Evolutionary conservation across 2,888 invertebrate species (phyloP).

Genomic region (Apoderus coryli): DNA sequence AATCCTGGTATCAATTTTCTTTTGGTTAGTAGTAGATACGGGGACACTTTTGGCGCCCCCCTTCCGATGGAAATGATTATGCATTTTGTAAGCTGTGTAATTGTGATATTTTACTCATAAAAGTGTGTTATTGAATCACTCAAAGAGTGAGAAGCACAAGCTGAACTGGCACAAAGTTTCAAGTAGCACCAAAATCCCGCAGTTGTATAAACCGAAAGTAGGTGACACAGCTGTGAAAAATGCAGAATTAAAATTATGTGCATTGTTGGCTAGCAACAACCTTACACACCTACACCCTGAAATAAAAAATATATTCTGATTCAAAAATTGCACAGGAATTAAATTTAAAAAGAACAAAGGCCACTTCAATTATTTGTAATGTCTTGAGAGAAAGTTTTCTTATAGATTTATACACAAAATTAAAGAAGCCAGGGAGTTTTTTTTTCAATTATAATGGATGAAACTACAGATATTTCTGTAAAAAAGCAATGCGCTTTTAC

Average conservation of each 20-base stretch:
- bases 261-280: conserved; percentile 11
- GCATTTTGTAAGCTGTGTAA: too few species aligned
- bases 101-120: too few species aligned
- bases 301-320: conserved; percentile 9
- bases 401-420: neutral
- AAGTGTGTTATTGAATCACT: too few species aligned
- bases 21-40: too few species aligned
- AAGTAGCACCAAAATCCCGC: too few species aligned
- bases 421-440: conserved; percentile 7
- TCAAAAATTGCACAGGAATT: conserved; percentile 12
- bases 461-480: conserved; percentile 10
- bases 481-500: conserved; percentile 13
- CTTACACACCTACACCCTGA: conserved; percentile 9
- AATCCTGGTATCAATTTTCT: too few species aligned
- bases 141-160: conserved; percentile 3
- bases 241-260: conserved; percentile 11
- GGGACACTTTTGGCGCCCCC: too few species aligned
- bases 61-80: too few species aligned
- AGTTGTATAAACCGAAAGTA: too few species aligned
- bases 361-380: conserved; percentile 6
- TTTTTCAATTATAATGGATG: conserved; percentile 14
- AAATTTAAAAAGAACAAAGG: conserved; percentile 9
- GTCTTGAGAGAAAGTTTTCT: conserved; percentile 4
- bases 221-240: conserved; percentile 6
- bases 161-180: conserved; percentile 3